Evolutionary conservation across 1,140 invertebrate species (phyloP), one percentile per base, ranked within the genome.

Genomic region (Trinorchestia longiramus): DNA sequence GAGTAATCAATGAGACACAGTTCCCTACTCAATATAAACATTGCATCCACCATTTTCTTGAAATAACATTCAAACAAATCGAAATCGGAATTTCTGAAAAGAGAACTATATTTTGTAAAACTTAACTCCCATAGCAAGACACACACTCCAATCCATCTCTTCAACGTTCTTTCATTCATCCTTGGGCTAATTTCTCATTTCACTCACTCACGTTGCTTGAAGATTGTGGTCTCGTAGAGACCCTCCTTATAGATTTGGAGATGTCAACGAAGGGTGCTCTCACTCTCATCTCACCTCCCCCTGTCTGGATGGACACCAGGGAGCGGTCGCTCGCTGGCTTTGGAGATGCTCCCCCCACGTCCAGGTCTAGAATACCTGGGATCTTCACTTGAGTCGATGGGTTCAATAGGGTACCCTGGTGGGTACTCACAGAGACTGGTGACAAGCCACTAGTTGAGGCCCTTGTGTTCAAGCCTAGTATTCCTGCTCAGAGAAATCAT

Each of bases 291-390:
- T 47, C 8, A 42, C 92, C 92, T 47, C 92, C 92, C 47, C 92
- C 92, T 28, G 92, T 45, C 92, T 47, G n/a, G 4, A 94, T 44
- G 92, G 92, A 94, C 36, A 94, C 92, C 8, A 94, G 92, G 3
- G 92, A 94, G 40, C 44, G 6, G 6, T 44, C 43, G 40, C 47
- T 36, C 44, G 92, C 92, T 3, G 88, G 88, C 40, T 43, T 94
- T 6, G 43, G 92, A 8, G 92, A 45, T 28, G 45, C 44, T 43
- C 44, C 43, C 15, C 92, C 92, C 3, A 94, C 92, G 40, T 47
- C 92, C 43, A 94, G 40, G 43, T 94, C 92, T 11, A 94, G 43
- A 40, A 94, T 94, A 45, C 92, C 92, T 15, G 92, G 92, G 36
- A 94, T 94, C 23, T 94, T 94, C 6, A 94, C 92, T 44, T 47